Percentiles rank a stretch among this genome's conserved stretches.
These are phyloP conservation scores for Dryococelus australis DNA, from an alignment of 2,888 invertebrate species.

Conservation along the genomic window DNA sequence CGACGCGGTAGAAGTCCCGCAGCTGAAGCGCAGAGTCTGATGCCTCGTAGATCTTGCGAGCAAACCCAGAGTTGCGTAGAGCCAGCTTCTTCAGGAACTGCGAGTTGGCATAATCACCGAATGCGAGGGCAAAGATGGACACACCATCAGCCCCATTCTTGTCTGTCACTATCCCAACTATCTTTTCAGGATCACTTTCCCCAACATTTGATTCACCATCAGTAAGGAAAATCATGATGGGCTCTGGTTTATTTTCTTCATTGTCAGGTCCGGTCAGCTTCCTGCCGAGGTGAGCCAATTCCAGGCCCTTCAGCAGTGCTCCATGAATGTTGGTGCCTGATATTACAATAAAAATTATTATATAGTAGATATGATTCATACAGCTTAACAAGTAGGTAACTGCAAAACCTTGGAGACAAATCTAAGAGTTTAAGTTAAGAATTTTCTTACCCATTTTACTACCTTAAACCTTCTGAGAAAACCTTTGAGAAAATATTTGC, in stretches of 20 bases:
- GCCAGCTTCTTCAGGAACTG: conserved; percentile 71
- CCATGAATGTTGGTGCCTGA: conserved; percentile 18
- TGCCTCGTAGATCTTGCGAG: conserved; percentile 76
- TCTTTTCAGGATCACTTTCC: conserved; percentile 62
- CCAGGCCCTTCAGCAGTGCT: neutral
- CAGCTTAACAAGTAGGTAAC: no score
- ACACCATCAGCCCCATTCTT: conserved; percentile 58
- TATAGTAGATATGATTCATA: no score
- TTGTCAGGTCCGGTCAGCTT: neutral
- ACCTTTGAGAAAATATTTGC: no score
- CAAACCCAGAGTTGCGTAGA: conserved; percentile 70
- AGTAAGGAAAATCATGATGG: conserved; percentile 70
- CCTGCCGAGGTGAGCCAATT: conserved; percentile 17
- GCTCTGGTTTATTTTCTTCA: conserved; percentile 58
- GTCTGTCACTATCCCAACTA: conserved; percentile 63
- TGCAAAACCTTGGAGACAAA: no score
- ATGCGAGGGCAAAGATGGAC: conserved; percentile 72
- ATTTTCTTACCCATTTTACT: no score
- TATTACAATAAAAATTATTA: no score
- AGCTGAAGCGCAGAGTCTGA: conserved; percentile 73
- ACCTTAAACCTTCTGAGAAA: no score
- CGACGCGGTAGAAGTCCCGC: conserved; percentile 70
- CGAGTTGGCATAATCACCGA: conserved; percentile 73
- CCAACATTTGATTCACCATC: conserved; percentile 72
- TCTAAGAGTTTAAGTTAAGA: no score